Percentiles rank a stretch among this genome's conserved stretches.
Evolutionary conservation across 1,140 invertebrate species (phyloP).

Genomic region (Brevipalpus yothersi): DNA sequence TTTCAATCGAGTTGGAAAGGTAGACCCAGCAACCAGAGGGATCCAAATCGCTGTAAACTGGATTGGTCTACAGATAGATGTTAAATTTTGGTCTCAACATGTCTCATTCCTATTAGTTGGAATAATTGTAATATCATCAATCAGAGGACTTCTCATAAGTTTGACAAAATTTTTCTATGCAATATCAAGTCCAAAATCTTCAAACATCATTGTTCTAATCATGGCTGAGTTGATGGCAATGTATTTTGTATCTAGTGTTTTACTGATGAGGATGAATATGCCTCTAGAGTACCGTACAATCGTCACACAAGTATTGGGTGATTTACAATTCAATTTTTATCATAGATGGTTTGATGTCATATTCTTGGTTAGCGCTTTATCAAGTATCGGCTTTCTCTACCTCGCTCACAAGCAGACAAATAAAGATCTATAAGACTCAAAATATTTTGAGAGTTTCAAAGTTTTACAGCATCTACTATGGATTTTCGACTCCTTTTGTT

Average conservation of each 20-base stretch:
- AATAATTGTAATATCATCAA: conserved; percentile 93
- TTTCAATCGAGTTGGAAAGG: conserved; percentile 92
- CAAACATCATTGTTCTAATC: conserved; percentile 89
- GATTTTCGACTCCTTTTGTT: too few species aligned
- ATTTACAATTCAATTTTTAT: conserved; percentile 97
- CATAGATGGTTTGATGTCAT: conserved; percentile 99
- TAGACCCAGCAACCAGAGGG: conserved; percentile 88
- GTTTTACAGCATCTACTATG: too few species aligned
- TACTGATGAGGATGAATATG: conserved; percentile 99
- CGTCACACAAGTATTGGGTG: conserved; percentile 89
- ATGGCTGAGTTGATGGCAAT: conserved; percentile 98
- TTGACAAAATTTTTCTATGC: conserved; percentile 99
- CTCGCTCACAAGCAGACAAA: conserved; percentile 46
- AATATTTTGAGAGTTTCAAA: too few species aligned
- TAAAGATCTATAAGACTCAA: not conserved
- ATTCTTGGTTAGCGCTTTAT: conserved; percentile 85
- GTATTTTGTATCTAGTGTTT: conserved; percentile 96
- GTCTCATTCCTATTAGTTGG: conserved; percentile 91
- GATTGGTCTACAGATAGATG: conserved; percentile 74
- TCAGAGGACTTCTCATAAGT: conserved; percentile 78
- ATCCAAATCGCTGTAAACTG: conserved; percentile 93
- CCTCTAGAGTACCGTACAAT: conserved; percentile 84
- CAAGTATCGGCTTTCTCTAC: conserved; percentile 85
- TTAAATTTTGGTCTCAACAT: conserved; percentile 94
- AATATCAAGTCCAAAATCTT: conserved; percentile 96